Conservation (phyloP, 2,888 invertebrate species). For the Eupsilia transversa region DNA sequence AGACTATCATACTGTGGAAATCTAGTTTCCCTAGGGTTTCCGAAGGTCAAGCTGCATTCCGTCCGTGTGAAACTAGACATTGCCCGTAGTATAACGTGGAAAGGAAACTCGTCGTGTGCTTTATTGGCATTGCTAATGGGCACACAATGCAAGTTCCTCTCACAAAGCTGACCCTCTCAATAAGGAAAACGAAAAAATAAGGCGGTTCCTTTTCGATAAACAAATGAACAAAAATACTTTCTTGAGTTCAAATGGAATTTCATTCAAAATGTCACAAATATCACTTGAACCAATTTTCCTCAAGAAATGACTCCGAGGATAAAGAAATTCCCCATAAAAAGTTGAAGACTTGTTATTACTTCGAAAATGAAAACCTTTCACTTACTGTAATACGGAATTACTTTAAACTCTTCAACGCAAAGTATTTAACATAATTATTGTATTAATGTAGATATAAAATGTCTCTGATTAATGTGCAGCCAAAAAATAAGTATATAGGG, state of each 20-base stretch:
- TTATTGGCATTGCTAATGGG: constrained; percentile 39
- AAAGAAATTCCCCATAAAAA: constrained; percentile 33
- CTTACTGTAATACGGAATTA: constrained; percentile 49
- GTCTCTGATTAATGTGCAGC: constrained; percentile 1
- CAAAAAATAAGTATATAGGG: not conserved
- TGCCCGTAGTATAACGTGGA: constrained; percentile 3
- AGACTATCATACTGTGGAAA: constrained; percentile 28
- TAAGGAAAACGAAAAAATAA: not conserved
- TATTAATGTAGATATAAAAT: constrained; percentile 18
- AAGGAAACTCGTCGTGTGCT: constrained; percentile 28
- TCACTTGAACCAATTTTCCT: constrained; percentile 16
- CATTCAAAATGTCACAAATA: not conserved
- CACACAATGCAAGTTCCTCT: constrained; percentile 12
- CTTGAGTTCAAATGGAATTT: constrained; percentile 10
- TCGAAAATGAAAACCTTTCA: constrained; percentile 58
- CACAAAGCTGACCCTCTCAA: not conserved
- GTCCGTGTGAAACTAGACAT: constrained; percentile 51
- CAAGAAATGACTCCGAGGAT: constrained; percentile 6
- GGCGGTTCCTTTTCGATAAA: not conserved
- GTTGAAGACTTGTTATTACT: constrained; percentile 44
- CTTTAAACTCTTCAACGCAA: constrained; percentile 35
- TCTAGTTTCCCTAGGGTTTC: constrained; percentile 30
- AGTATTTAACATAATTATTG: constrained; percentile 32
- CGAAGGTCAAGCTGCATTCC: constrained; percentile 44
- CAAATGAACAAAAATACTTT: not conserved